Evolutionary conservation across 2,888 invertebrate genomes (phyloP).

Genomic region (Perdita meconis): DNA sequence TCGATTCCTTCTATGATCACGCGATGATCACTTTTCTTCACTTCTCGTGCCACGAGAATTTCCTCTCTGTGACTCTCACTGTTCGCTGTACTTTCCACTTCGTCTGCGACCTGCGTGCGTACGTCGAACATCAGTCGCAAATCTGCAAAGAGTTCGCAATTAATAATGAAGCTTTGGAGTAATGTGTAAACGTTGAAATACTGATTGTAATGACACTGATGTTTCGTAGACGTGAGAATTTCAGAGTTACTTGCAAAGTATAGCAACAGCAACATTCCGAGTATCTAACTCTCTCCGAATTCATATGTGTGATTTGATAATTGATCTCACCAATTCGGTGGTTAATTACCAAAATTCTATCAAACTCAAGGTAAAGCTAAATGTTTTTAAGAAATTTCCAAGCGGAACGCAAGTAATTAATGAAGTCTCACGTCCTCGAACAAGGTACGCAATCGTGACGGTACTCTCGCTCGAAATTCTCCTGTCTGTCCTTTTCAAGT

Average conservation of each 20-base stretch:
- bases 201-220: slow-evolving; percentile 8
- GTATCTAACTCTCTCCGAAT: too few relatives aligned
- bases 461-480: slow-evolving; percentile 50
- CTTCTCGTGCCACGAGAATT: slow-evolving; percentile 46
- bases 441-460: slow-evolving; percentile 16
- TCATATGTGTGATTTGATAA: too few relatives aligned
- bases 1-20: slow-evolving; percentile 26
- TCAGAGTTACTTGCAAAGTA: not conserved
- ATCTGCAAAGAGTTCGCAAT: slow-evolving; percentile 52
- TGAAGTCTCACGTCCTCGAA: slow-evolving; percentile 12
- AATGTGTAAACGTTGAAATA: not conserved
- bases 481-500: slow-evolving; percentile 39
- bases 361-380: too few relatives aligned
- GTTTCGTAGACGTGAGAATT: slow-evolving; percentile 34
- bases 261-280: not conserved
- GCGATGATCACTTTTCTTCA: slow-evolving; percentile 49
- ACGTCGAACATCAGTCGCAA: slow-evolving; percentile 37
- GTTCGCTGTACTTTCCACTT: slow-evolving; percentile 64
- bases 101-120: slow-evolving; percentile 46
- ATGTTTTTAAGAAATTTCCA: too few relatives aligned
- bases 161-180: slow-evolving; percentile 44
- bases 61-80: slow-evolving; percentile 54
- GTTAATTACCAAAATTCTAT: too few relatives aligned
- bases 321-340: too few relatives aligned
- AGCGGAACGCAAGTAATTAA: too few relatives aligned